These are phyloP conservation scores for Solea senegalensis DNA, from an alignment of 2,113 vertebrate species.

Conservation along the genomic window DNA sequence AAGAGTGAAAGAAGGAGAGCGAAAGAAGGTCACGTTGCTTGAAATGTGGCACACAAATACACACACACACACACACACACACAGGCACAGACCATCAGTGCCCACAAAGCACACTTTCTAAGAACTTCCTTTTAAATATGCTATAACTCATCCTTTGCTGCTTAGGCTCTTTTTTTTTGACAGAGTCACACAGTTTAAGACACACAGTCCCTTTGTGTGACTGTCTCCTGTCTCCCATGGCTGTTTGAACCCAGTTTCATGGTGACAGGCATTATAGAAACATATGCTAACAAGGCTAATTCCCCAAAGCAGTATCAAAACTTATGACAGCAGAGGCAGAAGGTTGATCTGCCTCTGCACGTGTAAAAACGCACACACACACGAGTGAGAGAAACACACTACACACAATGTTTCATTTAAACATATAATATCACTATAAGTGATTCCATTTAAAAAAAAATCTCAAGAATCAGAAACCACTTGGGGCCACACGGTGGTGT, in stretches of 20 bases:
- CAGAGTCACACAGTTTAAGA: conserved; percentile 51
- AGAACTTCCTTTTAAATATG: conserved; percentile 27
- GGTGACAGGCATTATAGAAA: conserved; percentile 70
- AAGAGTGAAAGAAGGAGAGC: conserved; percentile 37
- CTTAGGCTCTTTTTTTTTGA: conserved; percentile 52
- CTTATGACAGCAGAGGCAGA: conserved; percentile 56
- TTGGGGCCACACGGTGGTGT: too few relatives aligned
- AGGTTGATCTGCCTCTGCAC: conserved; percentile 48
- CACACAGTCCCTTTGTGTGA: conserved; percentile 54
- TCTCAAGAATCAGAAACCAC: too few relatives aligned
- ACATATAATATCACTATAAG: too few relatives aligned
- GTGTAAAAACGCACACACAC: neutral
- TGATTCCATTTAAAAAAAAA: too few relatives aligned
- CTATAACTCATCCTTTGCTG: conserved; percentile 47
- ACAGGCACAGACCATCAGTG: neutral
- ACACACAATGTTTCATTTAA: too few relatives aligned
- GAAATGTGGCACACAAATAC: conserved; percentile 41
- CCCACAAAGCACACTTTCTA: conserved; percentile 17
- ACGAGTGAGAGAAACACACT: neutral
- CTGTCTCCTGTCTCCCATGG: conserved; percentile 47
- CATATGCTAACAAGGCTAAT: conserved; percentile 72
- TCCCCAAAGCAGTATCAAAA: conserved; percentile 64
- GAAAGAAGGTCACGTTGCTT: conserved; percentile 32
- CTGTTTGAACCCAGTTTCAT: conserved; percentile 56
- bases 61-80: neutral